A percentile compares a stretch with the other conserved stretches of the same genome.
phyloP scores from a whole-genome alignment of 2,797 vertebrate genomes.

The Eulemur coronatus region DNA sequence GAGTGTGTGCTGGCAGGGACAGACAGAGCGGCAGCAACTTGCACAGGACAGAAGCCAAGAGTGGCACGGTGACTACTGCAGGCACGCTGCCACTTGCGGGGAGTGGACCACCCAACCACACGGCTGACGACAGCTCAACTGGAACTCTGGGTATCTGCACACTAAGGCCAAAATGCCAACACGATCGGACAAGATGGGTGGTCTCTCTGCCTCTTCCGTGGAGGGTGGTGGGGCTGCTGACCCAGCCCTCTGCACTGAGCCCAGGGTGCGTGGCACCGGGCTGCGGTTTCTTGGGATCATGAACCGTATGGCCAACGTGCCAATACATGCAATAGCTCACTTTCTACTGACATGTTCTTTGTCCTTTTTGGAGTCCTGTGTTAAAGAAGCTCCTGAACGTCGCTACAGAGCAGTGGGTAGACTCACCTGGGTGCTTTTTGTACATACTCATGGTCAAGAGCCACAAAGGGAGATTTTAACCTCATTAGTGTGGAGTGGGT shows the following conservation, averaged over 20 bases:
- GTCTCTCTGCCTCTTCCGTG: background rate
- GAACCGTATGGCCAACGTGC: background rate
- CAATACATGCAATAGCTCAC: background rate
- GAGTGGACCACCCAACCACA: background rate
- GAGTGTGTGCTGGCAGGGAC: accelerated
- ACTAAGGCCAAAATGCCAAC: background rate
- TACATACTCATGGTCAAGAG: background rate
- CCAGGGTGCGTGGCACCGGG: no score
- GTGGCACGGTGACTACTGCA: accelerated
- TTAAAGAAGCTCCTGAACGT: background rate
- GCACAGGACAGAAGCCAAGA: background rate
- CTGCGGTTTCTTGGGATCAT: background rate
- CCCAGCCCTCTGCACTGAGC: background rate
- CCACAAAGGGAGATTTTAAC: background rate
- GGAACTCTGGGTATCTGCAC: background rate
- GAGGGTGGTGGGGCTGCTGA: no score
- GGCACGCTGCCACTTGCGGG: background rate
- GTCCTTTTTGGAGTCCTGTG: no score
- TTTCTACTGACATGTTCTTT: background rate
- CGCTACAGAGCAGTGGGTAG: background rate
- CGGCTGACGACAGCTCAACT: accelerated
- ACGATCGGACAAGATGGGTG: accelerated
- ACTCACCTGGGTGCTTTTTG: background rate
- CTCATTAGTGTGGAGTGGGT: background rate
- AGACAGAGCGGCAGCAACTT: background rate